phyloP scores from a whole-genome alignment of 2,797 vertebrate species.

The Lacerta viridis region DNA sequence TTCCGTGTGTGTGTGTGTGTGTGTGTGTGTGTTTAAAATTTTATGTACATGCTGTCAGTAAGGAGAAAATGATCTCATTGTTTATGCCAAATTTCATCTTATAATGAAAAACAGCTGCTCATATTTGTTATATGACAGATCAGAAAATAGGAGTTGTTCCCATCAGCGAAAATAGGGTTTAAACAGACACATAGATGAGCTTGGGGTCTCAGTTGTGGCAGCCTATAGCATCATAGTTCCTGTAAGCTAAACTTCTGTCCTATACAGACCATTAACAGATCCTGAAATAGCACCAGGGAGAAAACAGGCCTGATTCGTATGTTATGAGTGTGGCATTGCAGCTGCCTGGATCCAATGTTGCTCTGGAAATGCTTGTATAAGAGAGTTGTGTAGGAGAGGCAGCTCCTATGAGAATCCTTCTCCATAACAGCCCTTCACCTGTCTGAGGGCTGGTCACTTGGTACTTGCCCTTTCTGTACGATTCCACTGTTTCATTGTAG shows the following conservation, averaged over 20 bases:
- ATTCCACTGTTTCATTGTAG: not conserved
- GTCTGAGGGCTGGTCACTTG: not conserved
- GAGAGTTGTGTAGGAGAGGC: not conserved
- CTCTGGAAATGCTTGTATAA: not conserved
- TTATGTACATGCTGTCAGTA: conserved; percentile 39
- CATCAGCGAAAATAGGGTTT: not conserved
- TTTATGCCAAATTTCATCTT: conserved; percentile 21
- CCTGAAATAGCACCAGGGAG: not conserved
- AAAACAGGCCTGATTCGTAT: not conserved
- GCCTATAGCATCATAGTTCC: not conserved
- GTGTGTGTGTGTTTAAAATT: not conserved
- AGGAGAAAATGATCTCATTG: conserved; percentile 30
- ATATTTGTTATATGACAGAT: conserved; percentile 35
- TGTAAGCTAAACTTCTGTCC: not conserved
- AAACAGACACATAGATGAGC: not conserved
- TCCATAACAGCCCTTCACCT: not conserved
- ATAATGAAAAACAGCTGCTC: conserved; percentile 52
- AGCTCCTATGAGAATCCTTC: no score
- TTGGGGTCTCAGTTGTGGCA: not conserved
- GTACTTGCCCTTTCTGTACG: not conserved
- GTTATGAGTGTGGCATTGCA: not conserved
- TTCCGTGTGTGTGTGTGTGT: conserved; percentile 25
- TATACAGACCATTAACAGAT: not conserved
- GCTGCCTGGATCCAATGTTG: not conserved
- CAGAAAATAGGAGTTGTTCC: conserved; percentile 2